Evolutionary conservation across 1,140 invertebrate genomes (phyloP).

Genomic region (Notospermus geniculatus): DNA sequence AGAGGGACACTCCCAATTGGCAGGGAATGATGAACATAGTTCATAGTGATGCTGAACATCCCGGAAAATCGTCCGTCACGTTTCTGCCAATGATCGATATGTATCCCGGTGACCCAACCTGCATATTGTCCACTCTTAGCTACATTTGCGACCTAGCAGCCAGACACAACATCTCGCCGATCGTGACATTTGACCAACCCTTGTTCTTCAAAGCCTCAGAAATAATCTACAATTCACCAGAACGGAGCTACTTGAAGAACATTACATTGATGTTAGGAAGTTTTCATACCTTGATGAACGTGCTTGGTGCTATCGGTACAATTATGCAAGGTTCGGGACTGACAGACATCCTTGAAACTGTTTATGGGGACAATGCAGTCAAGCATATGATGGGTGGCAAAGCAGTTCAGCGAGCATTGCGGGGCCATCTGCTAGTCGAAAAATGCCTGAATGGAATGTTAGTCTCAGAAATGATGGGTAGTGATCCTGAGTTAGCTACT

Average conservation of each 20-base stretch:
- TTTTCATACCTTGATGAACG: slow-evolving; percentile 33
- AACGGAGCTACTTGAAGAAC: slow-evolving; percentile 11
- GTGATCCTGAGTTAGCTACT: too few species aligned
- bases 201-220: too few species aligned
- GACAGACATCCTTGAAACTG: slow-evolving; percentile 22
- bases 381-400: slow-evolving; percentile 52
- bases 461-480: neutral
- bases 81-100: too few species aligned
- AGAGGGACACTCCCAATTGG: too few species aligned
- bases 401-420: slow-evolving; percentile 49
- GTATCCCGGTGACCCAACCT: too few species aligned
- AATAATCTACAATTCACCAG: too few species aligned
- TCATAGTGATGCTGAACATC: too few species aligned
- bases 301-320: slow-evolving; percentile 29
- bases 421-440: slow-evolving; percentile 48
- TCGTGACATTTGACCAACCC: slow-evolving; percentile 38
- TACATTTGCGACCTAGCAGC: slow-evolving; percentile 24
- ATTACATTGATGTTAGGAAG: slow-evolving; percentile 26
- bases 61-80: too few species aligned
- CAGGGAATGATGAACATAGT: too few species aligned
- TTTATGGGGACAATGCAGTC: slow-evolving; percentile 33
- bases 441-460: slow-evolving; percentile 18
- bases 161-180: slow-evolving; percentile 20
- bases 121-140: too few species aligned
- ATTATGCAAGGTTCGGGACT: too few species aligned